These are phyloP conservation scores for Bruchidius siliquastri DNA, from an alignment of 2,888 invertebrate species.

Conservation along the genomic window DNA sequence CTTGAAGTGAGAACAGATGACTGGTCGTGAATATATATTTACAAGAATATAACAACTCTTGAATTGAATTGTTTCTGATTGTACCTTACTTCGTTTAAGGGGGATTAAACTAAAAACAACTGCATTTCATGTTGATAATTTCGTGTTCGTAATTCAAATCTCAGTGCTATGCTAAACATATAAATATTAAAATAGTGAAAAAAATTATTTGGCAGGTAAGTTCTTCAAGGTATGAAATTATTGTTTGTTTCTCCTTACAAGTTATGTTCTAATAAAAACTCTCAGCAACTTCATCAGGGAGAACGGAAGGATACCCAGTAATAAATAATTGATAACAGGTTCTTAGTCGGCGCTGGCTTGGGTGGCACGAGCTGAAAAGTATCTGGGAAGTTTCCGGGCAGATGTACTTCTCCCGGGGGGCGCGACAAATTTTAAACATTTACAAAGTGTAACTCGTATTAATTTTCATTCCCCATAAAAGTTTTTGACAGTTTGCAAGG, in stretches of 20 bases:
- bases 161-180: no score
- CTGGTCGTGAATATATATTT: no score
- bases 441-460: constrained; percentile 32
- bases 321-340: neutral
- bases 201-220: no score
- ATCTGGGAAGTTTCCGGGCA: neutral
- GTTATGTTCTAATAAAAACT: neutral
- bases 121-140: no score
- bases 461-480: constrained; percentile 35
- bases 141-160: no score
- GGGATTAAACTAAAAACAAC: no score
- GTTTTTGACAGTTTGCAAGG: constrained; percentile 28
- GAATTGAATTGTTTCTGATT: no score
- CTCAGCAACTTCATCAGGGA: neutral
- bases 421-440: constrained; percentile 18
- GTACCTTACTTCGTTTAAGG: no score
- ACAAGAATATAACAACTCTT: no score
- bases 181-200: no score
- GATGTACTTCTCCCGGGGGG: constrained; percentile 1
- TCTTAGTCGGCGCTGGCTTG: neutral
- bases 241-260: neutral
- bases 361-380: neutral
- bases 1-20: no score
- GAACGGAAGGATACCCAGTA: neutral
- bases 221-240: neutral